Evolutionary conservation across 1,140 invertebrate genomes (phyloP).

Genomic region (Solenopsis fugax): DNA sequence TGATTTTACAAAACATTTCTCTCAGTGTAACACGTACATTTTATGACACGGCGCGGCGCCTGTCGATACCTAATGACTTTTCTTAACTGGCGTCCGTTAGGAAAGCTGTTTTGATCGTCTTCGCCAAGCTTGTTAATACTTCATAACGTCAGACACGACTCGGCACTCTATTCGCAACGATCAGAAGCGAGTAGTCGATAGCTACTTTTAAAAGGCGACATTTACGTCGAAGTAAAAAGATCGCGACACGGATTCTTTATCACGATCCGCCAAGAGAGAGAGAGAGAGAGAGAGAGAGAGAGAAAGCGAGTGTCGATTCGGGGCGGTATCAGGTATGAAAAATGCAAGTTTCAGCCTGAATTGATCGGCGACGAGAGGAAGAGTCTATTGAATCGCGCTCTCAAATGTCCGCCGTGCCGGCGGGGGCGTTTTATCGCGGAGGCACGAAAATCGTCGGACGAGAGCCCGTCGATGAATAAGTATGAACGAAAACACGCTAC

Average conservation of each 20-base stretch:
- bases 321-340: slow-evolving; percentile 25
- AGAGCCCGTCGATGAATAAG: slow-evolving; percentile 48
- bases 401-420: slow-evolving; percentile 27
- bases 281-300: neutral
- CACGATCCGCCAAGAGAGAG: neutral
- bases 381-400: slow-evolving; percentile 52
- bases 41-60: no score
- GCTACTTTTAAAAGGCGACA: slow-evolving; percentile 5
- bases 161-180: neutral
- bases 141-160: neutral
- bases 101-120: neutral
- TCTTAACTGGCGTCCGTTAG: neutral
- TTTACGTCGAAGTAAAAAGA: slow-evolving; percentile 19
- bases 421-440: slow-evolving; percentile 47
- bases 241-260: slow-evolving; percentile 11
- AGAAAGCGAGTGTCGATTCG: neutral
- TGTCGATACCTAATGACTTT: neutral
- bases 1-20: no score
- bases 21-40: no score
- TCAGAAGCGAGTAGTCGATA: neutral
- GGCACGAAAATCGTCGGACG: slow-evolving; percentile 46
- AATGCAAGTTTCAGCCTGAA: slow-evolving; percentile 39
- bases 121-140: neutral
- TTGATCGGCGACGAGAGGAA: slow-evolving; percentile 35
- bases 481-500: slow-evolving; percentile 56